Evolutionary conservation across 2,888 invertebrate species (phyloP).

Genomic region (Cerastoderma edule): DNA sequence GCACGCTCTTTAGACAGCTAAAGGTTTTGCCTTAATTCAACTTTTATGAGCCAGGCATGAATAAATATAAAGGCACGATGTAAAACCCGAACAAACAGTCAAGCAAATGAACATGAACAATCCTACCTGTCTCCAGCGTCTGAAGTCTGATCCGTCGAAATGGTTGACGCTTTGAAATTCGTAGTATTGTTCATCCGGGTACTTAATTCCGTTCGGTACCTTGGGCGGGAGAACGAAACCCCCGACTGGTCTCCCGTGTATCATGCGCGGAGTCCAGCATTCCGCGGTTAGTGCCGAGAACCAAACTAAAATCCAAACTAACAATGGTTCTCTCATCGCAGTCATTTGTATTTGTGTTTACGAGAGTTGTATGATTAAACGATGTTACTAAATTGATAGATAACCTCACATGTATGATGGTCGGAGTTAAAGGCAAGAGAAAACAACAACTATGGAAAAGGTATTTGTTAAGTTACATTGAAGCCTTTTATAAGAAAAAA

Average conservation of each 20-base stretch:
- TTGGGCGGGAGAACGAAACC: slow-evolving; percentile 34
- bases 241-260: slow-evolving; percentile 43
- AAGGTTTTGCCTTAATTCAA: background rate
- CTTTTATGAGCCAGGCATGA: background rate
- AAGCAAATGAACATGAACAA: background rate
- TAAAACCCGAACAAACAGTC: background rate
- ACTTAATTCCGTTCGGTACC: background rate
- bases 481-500: no score
- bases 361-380: no score
- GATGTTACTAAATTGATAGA: no score
- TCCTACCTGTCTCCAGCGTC: slow-evolving; percentile 91
- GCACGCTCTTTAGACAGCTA: background rate
- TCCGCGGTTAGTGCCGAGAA: background rate
- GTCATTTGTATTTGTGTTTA: no score
- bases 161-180: slow-evolving; percentile 93
- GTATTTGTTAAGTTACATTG: no score
- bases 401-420: no score
- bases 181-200: slow-evolving; percentile 87
- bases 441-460: no score
- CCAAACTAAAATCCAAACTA: background rate
- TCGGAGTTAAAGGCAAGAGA: no score
- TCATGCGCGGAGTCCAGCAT: background rate
- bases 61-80: background rate
- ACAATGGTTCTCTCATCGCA: no score
- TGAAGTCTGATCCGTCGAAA: slow-evolving; percentile 88